Evolutionary conservation across 2,888 invertebrate species (phyloP).

Genomic region (Andrena camellia): DNA sequence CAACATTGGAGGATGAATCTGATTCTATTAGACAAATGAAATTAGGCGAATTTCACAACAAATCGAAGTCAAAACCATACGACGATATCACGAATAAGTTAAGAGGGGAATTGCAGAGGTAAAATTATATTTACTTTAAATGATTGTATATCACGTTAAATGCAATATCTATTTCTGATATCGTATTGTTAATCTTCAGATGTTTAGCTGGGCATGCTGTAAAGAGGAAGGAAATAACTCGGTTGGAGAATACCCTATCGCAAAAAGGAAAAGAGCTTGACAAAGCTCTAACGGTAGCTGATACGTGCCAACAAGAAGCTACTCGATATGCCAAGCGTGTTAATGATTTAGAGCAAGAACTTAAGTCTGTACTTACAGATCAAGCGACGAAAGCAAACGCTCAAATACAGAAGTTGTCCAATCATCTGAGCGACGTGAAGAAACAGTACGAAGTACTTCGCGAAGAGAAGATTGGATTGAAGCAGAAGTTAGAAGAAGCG

Average conservation of each 20-base stretch:
- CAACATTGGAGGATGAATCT: constrained; percentile 78
- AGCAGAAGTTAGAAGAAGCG: constrained; percentile 77
- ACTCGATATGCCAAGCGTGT: constrained; percentile 77
- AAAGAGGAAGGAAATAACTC: constrained; percentile 86
- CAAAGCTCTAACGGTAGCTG: constrained; percentile 73
- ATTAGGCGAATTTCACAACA: constrained; percentile 76
- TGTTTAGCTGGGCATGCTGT: constrained; percentile 84
- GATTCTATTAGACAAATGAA: constrained; percentile 81
- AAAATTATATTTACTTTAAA: background rate
- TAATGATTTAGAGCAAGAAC: constrained; percentile 79
- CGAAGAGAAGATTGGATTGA: constrained; percentile 75
- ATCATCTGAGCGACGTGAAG: constrained; percentile 77
- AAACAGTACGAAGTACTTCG: constrained; percentile 76
- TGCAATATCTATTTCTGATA: constrained; percentile 59
- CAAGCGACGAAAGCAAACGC: constrained; percentile 79
- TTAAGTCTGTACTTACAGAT: constrained; percentile 80
- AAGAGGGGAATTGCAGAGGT: constrained; percentile 85
- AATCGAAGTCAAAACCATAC: constrained; percentile 81
- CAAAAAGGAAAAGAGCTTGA: constrained; percentile 83
- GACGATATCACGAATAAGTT: constrained; percentile 85
- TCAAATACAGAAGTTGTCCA: constrained; percentile 80
- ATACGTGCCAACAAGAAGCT: constrained; percentile 78
- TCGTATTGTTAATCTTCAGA: constrained; percentile 69
- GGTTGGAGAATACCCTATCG: constrained; percentile 83
- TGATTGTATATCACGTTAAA: background rate